Base-by-base conservation (phyloP, 2,113 vertebrate genomes). In the Epinephelus cyanopodus region DNA sequence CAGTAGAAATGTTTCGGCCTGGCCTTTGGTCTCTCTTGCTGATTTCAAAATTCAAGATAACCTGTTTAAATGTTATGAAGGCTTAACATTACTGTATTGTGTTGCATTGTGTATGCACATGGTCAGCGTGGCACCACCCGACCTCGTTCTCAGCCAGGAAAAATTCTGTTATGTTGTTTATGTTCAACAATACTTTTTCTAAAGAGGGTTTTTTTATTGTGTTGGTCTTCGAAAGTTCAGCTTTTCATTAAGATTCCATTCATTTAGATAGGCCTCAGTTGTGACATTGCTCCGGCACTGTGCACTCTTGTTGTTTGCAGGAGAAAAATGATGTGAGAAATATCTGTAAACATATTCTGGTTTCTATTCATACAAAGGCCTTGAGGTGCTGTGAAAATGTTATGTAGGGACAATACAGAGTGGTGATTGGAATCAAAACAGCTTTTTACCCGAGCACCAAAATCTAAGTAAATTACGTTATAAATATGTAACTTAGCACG, bases 361-460 rank as follows among this genome's bases (percentile, higher is more conserved):
- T 76, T 54, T 83, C 57, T 56, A 50, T 67, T 81, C 56, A 13
- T 33, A 57, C 42, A 69, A 63, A 61, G 66, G 70, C 56, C 73
- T 82, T 84, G 23, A 83, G 50, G 74, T 47, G 8, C 42, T 67
- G 63, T 29, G 63, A 78, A 71, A 48, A 58, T 5, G 21, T 60
- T 17, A 57, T 23, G 17, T 21, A 13, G 37, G 23, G 48, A 72
- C 25, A 52, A 27, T 42, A 29, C 18, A 61, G 66, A 69, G 29
- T 17, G 25, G 67, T 19, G 60, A 21, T 27, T 68, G 33, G 57
- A 75, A 74, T 76, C 15, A 60, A 19, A 81, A 42, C 47, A 62
- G 50, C 13, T 72, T 62, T 67, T 67, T 18, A 47, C 21, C 42
- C 29, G 48, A 54, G 33, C 60, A 42, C 27, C 61, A 19, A 52